Evolutionary conservation across 2,888 invertebrate genomes (phyloP).

Genomic region (Polymixis flavicincta): DNA sequence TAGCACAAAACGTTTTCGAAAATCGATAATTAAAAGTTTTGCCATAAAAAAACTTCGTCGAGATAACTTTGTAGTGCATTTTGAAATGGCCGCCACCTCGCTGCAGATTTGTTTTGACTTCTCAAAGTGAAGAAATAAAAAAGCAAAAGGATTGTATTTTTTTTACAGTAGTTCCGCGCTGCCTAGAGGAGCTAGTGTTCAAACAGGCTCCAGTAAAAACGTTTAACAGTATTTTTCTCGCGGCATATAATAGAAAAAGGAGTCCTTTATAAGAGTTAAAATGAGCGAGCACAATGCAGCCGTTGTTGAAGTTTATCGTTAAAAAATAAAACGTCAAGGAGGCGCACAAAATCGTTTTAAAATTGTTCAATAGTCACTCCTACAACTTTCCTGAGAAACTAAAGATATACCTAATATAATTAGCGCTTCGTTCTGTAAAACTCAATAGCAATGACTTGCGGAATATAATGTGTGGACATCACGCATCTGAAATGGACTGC

Average conservation of each 20-base stretch:
- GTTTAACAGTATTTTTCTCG: conserved; percentile 31
- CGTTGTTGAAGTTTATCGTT: conserved; percentile 22
- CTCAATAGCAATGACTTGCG: not conserved
- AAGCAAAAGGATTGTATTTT: conserved; percentile 11
- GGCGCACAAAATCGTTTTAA: not conserved
- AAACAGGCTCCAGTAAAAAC: conserved; percentile 26
- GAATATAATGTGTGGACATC: not conserved
- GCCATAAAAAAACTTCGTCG: not conserved
- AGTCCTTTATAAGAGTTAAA: conserved; percentile 16
- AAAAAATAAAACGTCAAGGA: conserved; percentile 10
- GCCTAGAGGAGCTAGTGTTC: conserved; percentile 16
- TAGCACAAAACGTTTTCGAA: not conserved
- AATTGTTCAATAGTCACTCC: not conserved
- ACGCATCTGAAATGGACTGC: not conserved
- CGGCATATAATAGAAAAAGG: not conserved
- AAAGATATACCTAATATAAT: not conserved
- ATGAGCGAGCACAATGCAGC: conserved; percentile 20
- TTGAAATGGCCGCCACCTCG: not conserved
- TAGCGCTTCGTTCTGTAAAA: not conserved
- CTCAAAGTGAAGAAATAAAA: not conserved
- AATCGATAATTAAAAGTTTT: not conserved
- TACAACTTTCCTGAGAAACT: not conserved
- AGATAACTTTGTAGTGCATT: not conserved
- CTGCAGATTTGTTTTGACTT: no score
- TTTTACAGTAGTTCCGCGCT: not conserved